These are phyloP conservation scores for Euthynnus affinis DNA, from an alignment of 2,797 vertebrate species.

Conservation along the genomic window DNA sequence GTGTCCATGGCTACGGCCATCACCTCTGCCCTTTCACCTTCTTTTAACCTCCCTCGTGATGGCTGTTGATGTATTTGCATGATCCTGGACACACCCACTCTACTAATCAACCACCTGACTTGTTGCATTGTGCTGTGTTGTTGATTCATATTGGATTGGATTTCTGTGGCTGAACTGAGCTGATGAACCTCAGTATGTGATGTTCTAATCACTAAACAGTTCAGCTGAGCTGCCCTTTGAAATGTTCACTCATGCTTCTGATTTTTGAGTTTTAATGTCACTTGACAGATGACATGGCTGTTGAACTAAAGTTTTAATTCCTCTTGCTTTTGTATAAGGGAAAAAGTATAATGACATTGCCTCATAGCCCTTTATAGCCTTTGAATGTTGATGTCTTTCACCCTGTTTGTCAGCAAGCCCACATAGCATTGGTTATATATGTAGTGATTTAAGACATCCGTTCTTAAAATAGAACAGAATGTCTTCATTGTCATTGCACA, in stretches of 20 bases:
- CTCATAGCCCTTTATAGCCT: too few species aligned
- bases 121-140: conserved; percentile 35
- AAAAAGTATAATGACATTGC: too few species aligned
- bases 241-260: background rate
- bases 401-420: too few species aligned
- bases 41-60: conserved; percentile 41
- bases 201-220: background rate
- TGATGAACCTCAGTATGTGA: conserved; percentile 5
- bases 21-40: conserved; percentile 43
- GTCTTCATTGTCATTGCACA: too few species aligned
- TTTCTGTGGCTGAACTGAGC: conserved; percentile 2
- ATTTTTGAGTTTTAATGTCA: background rate
- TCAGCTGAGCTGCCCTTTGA: background rate
- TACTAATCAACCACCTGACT: conserved; percentile 63
- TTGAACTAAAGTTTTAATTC: too few species aligned
- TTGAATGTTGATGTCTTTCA: too few species aligned
- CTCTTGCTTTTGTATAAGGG: too few species aligned
- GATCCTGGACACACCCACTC: conserved; percentile 51
- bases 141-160: conserved; percentile 1
- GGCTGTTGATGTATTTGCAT: conserved; percentile 68
- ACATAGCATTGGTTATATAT: too few species aligned
- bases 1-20: conserved; percentile 39
- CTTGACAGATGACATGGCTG: background rate
- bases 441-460: too few species aligned
- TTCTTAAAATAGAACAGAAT: too few species aligned